phyloP scores from a whole-genome alignment of 2,888 invertebrate genomes.

The Tetragonisca angustula region DNA sequence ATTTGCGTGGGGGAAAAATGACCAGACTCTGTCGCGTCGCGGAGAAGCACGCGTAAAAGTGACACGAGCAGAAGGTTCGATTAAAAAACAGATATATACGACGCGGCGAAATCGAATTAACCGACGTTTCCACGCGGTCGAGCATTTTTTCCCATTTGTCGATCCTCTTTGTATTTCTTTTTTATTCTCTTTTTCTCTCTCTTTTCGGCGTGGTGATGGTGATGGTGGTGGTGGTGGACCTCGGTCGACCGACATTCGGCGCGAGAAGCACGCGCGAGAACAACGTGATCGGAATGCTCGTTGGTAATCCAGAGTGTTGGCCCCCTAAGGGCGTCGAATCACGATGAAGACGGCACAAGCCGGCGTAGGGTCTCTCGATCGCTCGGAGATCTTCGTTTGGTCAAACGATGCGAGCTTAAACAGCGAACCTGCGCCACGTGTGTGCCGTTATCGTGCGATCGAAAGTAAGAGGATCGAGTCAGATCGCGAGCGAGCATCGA shows the following conservation, averaged over 20 bases:
- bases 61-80: conserved; percentile 44
- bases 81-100: conserved; percentile 54
- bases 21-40: not conserved
- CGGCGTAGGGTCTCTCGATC: conserved; percentile 35
- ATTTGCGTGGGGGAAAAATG: not conserved
- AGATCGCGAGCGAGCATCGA: conserved; percentile 22
- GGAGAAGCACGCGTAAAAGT: conserved; percentile 16
- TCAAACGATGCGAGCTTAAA: conserved; percentile 37
- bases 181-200: conserved; percentile 33
- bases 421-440: not conserved
- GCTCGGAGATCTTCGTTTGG: conserved; percentile 38
- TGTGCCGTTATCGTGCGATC: conserved; percentile 21
- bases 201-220: conserved; percentile 30
- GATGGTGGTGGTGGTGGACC: not conserved
- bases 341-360: conserved; percentile 64
- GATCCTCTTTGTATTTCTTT: not conserved
- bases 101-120: conserved; percentile 55
- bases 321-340: conserved; percentile 41
- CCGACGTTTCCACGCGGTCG: conserved; percentile 28
- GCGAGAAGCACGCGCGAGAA: conserved; percentile 59
- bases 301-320: conserved; percentile 65
- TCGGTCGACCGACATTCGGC: conserved; percentile 45
- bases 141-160: not conserved
- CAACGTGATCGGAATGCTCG: conserved; percentile 73
- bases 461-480: conserved; percentile 22